phyloP scores from a whole-genome alignment of 1,140 invertebrate species.

The Trypoxylus dichotomus region DNA sequence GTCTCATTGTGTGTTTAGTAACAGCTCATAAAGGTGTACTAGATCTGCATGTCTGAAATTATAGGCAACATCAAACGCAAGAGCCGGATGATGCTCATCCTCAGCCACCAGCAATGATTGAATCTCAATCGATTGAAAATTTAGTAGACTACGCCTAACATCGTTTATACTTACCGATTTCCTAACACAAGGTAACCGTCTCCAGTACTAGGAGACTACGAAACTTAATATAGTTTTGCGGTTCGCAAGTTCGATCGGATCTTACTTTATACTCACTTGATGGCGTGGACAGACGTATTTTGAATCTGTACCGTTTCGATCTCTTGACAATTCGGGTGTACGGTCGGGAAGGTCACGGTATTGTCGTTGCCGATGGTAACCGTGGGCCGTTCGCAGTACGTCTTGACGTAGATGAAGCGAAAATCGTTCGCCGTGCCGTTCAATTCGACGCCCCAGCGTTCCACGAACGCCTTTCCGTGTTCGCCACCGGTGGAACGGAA shows the following conservation, averaged over 20 bases:
- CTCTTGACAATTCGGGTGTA: slow-evolving; percentile 38
- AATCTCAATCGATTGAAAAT: too few species aligned
- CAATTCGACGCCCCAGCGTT: slow-evolving; percentile 41
- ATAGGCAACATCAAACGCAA: too few species aligned
- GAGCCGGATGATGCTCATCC: too few species aligned
- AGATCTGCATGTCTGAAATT: too few species aligned
- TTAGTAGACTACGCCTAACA: too few species aligned
- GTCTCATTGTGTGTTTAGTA: too few species aligned
- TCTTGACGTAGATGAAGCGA: slow-evolving; percentile 35
- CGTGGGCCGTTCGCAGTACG: slow-evolving; percentile 37
- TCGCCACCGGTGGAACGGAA: slow-evolving; percentile 27
- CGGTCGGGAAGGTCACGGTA: slow-evolving; percentile 35
- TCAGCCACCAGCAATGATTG: too few species aligned
- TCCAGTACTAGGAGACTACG: too few species aligned
- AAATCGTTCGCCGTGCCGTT: slow-evolving; percentile 37
- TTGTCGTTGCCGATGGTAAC: slow-evolving; percentile 39
- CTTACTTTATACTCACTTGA: slow-evolving; percentile 35
- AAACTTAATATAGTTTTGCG: too few species aligned
- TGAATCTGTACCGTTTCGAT: slow-evolving; percentile 27
- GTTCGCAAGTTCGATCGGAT: neutral
- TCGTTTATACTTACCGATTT: too few species aligned
- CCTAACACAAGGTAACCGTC: too few species aligned
- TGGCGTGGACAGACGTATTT: slow-evolving; percentile 37
- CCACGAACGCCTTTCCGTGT: slow-evolving; percentile 33
- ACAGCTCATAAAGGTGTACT: too few species aligned